phyloP scores from a whole-genome alignment of 92 coral and sea anemone genomes.

The Pocillopora grandis region DNA sequence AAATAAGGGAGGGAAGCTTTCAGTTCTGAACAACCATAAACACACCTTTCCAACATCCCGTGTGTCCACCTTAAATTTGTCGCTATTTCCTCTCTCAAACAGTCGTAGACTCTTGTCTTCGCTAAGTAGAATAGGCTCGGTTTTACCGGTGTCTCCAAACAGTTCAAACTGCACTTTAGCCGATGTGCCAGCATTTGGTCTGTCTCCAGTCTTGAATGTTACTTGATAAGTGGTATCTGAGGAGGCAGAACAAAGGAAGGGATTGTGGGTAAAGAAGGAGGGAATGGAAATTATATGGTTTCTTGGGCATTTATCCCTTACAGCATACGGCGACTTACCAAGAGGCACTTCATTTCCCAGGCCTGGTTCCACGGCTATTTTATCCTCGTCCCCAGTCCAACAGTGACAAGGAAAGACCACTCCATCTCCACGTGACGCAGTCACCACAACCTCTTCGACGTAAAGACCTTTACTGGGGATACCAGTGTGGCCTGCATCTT shows the following conservation, averaged over 20 bases:
- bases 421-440: conserved; percentile 75
- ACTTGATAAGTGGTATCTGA: conserved; percentile 71
- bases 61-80: conserved; percentile 76
- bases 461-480: conserved; percentile 71
- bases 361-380: conserved; percentile 20
- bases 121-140: conserved; percentile 64
- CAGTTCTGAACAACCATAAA: not conserved
- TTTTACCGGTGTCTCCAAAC: conserved; percentile 66
- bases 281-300: no score
- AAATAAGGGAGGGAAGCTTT: not conserved
- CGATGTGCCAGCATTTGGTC: conserved; percentile 67
- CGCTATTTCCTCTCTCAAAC: conserved; percentile 72
- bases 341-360: conserved; percentile 34
- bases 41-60: conserved; percentile 78
- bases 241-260: not conserved
- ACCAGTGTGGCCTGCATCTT: conserved; percentile 47
- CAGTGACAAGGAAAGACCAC: conserved; percentile 61
- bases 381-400: conserved; percentile 76
- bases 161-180: conserved; percentile 86
- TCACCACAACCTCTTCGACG: conserved; percentile 79
- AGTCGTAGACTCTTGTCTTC: conserved; percentile 57
- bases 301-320: no score
- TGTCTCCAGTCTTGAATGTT: conserved; percentile 76
- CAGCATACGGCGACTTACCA: conserved; percentile 8
- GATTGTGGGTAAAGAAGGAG: no score